Conservation (phyloP, 2,888 invertebrate species). For the Meiosimyza platycephala region DNA sequence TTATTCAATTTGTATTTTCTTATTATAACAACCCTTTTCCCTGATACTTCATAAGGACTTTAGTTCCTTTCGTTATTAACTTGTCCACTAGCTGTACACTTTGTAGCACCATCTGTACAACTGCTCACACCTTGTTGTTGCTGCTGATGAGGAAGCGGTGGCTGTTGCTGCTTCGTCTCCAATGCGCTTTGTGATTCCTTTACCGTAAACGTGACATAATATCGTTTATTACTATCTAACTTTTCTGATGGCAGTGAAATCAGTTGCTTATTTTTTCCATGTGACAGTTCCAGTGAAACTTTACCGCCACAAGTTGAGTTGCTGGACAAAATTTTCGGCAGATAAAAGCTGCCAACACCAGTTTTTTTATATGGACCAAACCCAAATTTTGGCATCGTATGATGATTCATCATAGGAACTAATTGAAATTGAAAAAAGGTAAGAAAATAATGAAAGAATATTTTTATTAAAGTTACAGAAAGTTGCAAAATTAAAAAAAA, state of each 20-base stretch:
- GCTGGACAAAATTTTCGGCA: conserved; percentile 74
- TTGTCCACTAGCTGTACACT: not conserved
- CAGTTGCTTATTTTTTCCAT: conserved; percentile 86
- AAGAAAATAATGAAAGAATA: not conserved
- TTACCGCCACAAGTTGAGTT: conserved; percentile 65
- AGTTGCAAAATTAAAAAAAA: not conserved
- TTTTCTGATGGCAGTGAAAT: conserved; percentile 89
- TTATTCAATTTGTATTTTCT: too few species aligned
- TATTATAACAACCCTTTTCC: too few species aligned
- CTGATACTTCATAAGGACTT: not conserved
- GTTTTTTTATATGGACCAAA: conserved; percentile 71
- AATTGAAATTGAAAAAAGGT: conserved; percentile 56
- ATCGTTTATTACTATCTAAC: conserved; percentile 88
- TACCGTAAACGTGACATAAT: conserved; percentile 93
- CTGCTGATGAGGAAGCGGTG: conserved; percentile 20
- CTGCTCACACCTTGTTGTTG: conserved; percentile 30
- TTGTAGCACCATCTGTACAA: not conserved
- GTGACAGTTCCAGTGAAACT: conserved; percentile 83
- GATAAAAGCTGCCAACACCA: conserved; percentile 70
- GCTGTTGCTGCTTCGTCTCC: conserved; percentile 35
- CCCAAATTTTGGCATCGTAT: conserved; percentile 80
- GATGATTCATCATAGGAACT: conserved; percentile 85
- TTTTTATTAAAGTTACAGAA: too few species aligned
- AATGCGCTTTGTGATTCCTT: conserved; percentile 71
- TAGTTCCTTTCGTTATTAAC: not conserved